Conservation (phyloP, 1,140 invertebrate genomes). For the Oedothorax gibbosus region DNA sequence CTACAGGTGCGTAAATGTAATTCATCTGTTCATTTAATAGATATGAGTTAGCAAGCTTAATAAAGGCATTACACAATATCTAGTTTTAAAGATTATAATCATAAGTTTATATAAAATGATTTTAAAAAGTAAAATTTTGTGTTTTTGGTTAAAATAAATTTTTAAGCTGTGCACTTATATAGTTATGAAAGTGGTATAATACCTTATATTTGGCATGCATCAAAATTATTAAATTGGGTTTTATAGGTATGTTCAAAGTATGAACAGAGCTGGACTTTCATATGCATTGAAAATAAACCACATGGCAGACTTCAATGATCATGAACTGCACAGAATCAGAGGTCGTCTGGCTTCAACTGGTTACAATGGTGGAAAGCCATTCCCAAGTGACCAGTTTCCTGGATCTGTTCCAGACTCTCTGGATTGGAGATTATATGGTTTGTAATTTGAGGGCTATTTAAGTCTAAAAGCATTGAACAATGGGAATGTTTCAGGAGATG, state of each 20-base stretch:
- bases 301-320: constrained; percentile 83
- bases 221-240: background rate
- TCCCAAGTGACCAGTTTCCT: constrained; percentile 71
- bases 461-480: background rate
- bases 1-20: constrained; percentile 75
- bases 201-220: background rate
- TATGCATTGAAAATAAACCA: constrained; percentile 88
- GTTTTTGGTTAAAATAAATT: background rate
- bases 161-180: background rate
- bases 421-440: constrained; percentile 89
- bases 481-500: background rate
- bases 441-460: background rate
- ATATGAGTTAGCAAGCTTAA: no score
- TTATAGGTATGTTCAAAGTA: constrained; percentile 83
- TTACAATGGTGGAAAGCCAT: constrained; percentile 81
- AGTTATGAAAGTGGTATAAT: background rate
- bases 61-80: no score
- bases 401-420: constrained; percentile 75
- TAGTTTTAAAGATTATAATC: no score
- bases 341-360: constrained; percentile 77
- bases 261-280: constrained; percentile 81
- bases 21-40: no score
- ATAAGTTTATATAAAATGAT: no score
- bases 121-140: no score
- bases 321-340: constrained; percentile 83